A percentile compares a stretch with the other conserved stretches of the same genome.
These are phyloP conservation scores for Melanophora roralis DNA, from an alignment of 2,888 invertebrate genomes.

Conservation along the genomic window DNA sequence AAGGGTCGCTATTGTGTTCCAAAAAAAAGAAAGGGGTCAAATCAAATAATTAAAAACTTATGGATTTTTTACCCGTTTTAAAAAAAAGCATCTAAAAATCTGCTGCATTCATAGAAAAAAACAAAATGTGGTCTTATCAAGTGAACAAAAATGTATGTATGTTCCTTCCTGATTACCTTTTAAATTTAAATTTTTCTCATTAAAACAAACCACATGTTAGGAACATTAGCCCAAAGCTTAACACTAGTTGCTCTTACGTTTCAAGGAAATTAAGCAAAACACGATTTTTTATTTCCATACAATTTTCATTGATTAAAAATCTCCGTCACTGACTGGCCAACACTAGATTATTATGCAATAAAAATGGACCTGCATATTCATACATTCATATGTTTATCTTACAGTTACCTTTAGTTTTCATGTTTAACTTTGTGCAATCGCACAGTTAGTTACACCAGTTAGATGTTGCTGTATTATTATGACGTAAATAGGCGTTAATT, in stretches of 20 bases:
- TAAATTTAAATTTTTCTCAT: too few relatives aligned
- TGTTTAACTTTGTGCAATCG: not conserved
- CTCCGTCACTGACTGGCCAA: not conserved
- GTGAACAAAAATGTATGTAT: too few relatives aligned
- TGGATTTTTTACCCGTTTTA: too few relatives aligned
- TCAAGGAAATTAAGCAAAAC: not conserved
- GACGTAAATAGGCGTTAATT: constrained; percentile 52
- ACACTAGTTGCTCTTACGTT: not conserved
- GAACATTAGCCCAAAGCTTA: not conserved
- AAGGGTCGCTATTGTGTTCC: too few relatives aligned
- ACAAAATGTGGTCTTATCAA: too few relatives aligned
- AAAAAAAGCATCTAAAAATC: too few relatives aligned
- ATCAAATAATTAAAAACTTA: too few relatives aligned
- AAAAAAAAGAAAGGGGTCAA: too few relatives aligned
- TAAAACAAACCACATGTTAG: too few relatives aligned
- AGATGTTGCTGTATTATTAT: constrained; percentile 26
- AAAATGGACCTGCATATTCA: constrained; percentile 27
- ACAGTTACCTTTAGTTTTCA: constrained; percentile 12
- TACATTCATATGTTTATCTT: too few relatives aligned
- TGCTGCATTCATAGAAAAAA: too few relatives aligned
- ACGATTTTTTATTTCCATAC: not conserved
- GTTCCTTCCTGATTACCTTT: too few relatives aligned
- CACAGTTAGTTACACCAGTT: not conserved
- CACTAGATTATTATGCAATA: not conserved
- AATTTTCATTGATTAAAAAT: constrained; percentile 10